Evolutionary conservation across 1,140 invertebrate species (phyloP).

Genomic region (Idris sp.): DNA sequence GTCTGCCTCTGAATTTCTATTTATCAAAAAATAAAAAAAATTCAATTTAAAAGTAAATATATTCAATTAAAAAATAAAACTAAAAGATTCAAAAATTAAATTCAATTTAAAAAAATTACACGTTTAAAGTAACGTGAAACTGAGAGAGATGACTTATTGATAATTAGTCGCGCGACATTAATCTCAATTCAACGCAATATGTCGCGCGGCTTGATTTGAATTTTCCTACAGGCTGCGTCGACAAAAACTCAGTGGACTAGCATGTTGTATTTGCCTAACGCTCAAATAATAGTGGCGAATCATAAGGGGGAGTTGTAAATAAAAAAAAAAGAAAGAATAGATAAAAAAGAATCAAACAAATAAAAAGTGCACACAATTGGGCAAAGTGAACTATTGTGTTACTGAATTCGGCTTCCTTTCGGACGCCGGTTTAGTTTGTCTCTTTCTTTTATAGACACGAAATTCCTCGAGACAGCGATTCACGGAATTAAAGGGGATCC

Average conservation of each 20-base stretch:
- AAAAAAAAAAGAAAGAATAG: conserved; percentile 20
- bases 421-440: conserved; percentile 3
- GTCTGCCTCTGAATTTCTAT: not conserved
- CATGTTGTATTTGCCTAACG: conserved; percentile 77
- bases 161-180: conserved; percentile 77
- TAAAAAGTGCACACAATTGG: conserved; percentile 50
- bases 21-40: conserved; percentile 19
- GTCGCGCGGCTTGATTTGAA: conserved; percentile 76
- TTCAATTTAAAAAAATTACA: conserved; percentile 14
- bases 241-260: conserved; percentile 71
- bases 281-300: conserved; percentile 71
- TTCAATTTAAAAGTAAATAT: too few species aligned
- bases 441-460: conserved; percentile 26
- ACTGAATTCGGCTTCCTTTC: conserved; percentile 33
- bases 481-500: conserved; percentile 52
- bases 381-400: conserved; percentile 56
- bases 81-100: too few species aligned
- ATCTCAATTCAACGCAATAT: conserved; percentile 78
- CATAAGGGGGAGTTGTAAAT: conserved; percentile 46
- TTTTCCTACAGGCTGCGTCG: conserved; percentile 68
- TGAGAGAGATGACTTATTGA: conserved; percentile 58
- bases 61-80: too few species aligned
- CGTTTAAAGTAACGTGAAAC: conserved; percentile 5
- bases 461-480: conserved; percentile 47
- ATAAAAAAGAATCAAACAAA: conserved; percentile 50